Percentiles rank a stretch among this genome's conserved stretches.
Evolutionary conservation across 2,888 invertebrate species (phyloP).

Genomic region (Caenorhabditis parvicauda): DNA sequence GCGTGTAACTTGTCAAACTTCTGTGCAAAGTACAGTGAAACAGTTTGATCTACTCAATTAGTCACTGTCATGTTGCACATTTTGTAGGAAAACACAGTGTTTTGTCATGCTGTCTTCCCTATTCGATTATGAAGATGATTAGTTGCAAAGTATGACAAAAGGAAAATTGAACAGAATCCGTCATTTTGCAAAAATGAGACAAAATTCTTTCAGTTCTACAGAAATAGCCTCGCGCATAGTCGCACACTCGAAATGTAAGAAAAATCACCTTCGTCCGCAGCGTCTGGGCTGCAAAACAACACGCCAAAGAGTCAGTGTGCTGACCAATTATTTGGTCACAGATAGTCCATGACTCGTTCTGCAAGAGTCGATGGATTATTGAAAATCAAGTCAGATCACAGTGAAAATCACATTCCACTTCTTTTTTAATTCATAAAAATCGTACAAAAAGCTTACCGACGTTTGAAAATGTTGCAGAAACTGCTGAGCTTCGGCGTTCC

Average conservation of each 20-base stretch:
- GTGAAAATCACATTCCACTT: not conserved
- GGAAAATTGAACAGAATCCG: too few species aligned
- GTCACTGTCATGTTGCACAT: too few species aligned
- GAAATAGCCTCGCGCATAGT: too few species aligned
- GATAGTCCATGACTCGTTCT: conserved; percentile 96
- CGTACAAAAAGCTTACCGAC: conserved; percentile 9
- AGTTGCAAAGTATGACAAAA: too few species aligned
- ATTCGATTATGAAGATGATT: too few species aligned
- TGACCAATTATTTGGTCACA: conserved; percentile 88
- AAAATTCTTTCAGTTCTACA: too few species aligned
- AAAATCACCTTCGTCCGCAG: conserved; percentile 70
- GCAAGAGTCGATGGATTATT: conserved; percentile 28
- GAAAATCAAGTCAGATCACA: not conserved
- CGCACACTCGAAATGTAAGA: too few species aligned
- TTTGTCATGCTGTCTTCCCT: too few species aligned
- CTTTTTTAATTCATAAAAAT: not conserved
- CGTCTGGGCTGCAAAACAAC: conserved; percentile 94
- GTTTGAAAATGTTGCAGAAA: conserved; percentile 24
- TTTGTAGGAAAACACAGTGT: too few species aligned
- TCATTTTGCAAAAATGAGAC: too few species aligned
- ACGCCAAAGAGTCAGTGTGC: conserved; percentile 68
- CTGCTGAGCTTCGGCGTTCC: conserved; percentile 8
- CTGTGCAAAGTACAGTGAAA: too few species aligned
- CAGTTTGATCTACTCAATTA: too few species aligned
- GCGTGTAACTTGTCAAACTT: not conserved